Percentiles rank a stretch among this genome's conserved stretches.
phyloP scores from a whole-genome alignment of 2,113 vertebrate species.

The Tragelaphus buxtoni region DNA sequence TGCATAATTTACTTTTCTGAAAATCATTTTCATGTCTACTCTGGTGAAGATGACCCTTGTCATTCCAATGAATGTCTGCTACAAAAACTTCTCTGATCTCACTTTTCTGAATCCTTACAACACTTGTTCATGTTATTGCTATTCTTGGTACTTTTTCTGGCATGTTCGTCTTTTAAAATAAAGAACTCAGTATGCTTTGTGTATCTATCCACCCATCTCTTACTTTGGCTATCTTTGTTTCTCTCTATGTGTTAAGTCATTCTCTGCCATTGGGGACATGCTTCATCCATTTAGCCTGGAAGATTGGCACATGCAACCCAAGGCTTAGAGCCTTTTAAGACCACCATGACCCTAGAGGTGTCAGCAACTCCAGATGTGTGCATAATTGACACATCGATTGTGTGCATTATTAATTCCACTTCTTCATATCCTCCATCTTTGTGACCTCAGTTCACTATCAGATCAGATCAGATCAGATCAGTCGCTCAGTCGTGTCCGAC shows the following conservation, averaged over 20 bases:
- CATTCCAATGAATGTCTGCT: neutral
- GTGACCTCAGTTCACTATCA: neutral
- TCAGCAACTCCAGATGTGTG: neutral
- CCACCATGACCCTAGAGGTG: neutral
- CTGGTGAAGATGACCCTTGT: neutral
- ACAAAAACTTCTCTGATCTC: neutral
- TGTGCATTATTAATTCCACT: neutral
- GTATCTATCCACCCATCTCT: neutral
- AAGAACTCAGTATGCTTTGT: neutral
- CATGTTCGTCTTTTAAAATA: neutral
- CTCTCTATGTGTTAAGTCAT: neutral
- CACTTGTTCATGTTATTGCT: neutral
- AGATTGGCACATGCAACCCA: neutral
- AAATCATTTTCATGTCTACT: neutral
- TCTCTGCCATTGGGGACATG: neutral
- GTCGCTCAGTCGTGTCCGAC: too few relatives aligned
- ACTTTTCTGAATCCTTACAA: neutral
- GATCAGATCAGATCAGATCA: too few relatives aligned
- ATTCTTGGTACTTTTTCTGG: constrained; percentile 13
- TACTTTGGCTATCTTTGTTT: neutral
- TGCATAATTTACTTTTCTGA: neutral
- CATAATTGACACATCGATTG: neutral
- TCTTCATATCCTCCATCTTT: neutral
- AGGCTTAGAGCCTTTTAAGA: neutral
- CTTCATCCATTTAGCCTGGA: neutral